Conservation (phyloP, 2,888 invertebrate species). For the Strigamia transsilvanica region DNA sequence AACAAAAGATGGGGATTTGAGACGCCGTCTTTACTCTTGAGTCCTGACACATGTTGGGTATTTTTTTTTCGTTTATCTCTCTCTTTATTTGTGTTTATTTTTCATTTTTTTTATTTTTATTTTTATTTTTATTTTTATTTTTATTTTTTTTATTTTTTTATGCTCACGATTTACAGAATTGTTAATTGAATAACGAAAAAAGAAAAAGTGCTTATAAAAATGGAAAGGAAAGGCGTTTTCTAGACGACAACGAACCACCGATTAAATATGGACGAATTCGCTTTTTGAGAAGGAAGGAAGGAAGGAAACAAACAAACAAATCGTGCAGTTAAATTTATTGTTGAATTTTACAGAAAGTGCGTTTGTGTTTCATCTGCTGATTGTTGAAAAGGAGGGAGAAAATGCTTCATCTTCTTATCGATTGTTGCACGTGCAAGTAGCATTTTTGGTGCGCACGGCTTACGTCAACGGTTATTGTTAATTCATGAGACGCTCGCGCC, state of each 20-base stretch:
- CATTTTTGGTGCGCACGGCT: slow-evolving; percentile 46
- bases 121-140: not conserved
- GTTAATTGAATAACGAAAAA: not conserved
- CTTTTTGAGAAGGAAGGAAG: not conserved
- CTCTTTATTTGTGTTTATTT: not conserved
- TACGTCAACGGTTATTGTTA: slow-evolving; percentile 48
- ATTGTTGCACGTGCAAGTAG: slow-evolving; percentile 49
- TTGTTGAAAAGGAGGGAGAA: slow-evolving; percentile 43
- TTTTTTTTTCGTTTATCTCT: not conserved
- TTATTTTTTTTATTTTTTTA: not conserved
- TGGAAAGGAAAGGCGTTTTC: not conserved
- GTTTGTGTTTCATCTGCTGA: slow-evolving; percentile 47
- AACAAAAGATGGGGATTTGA: slow-evolving; percentile 43
- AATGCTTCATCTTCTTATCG: slow-evolving; percentile 49
- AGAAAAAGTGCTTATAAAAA: not conserved
- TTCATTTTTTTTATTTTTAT: not conserved
- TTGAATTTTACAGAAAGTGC: slow-evolving; percentile 35
- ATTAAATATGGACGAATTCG: slow-evolving; percentile 31
- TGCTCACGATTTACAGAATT: not conserved
- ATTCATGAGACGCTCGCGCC: slow-evolving; percentile 48
- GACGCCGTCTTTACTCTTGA: slow-evolving; percentile 34
- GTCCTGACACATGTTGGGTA: not conserved
- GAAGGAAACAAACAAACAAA: slow-evolving; percentile 13
- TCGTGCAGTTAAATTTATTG: slow-evolving; percentile 35
- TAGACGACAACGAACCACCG: not conserved